Percentiles rank a stretch among this genome's conserved stretches.
These are phyloP conservation scores for Lates japonicus DNA, from an alignment of 2,797 vertebrate species.

Conservation along the genomic window DNA sequence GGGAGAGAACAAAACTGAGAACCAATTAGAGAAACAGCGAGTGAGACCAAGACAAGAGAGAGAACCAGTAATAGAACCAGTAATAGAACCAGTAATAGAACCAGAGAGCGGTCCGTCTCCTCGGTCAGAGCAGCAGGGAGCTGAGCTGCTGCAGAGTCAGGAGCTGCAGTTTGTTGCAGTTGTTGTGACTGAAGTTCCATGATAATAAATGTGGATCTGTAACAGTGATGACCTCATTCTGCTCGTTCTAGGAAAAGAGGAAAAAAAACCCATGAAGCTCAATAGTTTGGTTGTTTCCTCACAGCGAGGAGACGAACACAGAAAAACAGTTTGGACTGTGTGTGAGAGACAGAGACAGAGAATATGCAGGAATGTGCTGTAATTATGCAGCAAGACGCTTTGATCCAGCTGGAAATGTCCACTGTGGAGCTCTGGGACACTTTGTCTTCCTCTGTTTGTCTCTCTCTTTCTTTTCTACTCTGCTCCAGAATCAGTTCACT, in stretches of 20 bases:
- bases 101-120: no score
- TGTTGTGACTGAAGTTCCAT: background rate
- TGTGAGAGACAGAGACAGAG: background rate
- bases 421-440: background rate
- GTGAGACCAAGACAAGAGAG: no score
- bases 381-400: background rate
- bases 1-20: no score
- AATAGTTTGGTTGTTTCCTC: background rate
- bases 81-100: no score
- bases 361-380: constrained; percentile 13
- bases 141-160: no score
- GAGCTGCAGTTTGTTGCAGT: background rate
- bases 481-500: background rate
- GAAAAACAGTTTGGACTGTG: background rate
- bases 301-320: background rate
- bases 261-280: background rate
- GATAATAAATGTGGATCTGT: background rate
- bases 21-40: no score
- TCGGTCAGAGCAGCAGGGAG: no score
- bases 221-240: background rate
- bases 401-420: background rate
- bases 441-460: background rate
- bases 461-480: background rate
- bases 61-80: no score
- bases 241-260: background rate